Conservation (phyloP, 2,113 vertebrate species). For the Cnemophilus loriae region DNA sequence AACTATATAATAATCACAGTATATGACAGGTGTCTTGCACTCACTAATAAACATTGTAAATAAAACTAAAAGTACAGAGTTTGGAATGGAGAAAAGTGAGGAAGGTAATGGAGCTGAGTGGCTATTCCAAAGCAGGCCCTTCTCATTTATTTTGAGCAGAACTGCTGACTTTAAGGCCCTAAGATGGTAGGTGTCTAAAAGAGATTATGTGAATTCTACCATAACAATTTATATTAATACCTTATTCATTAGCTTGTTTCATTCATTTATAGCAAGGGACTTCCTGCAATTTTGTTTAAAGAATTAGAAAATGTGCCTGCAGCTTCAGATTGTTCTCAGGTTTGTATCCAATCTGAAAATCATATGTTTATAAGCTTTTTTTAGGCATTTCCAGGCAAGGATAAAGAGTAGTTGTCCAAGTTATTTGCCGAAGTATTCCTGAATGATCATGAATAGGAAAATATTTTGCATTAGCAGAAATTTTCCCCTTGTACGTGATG, state of each 20-base stretch:
- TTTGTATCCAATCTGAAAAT: background rate
- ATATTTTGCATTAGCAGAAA: background rate
- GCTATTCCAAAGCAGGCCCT: background rate
- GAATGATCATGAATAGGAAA: slow-evolving; percentile 5
- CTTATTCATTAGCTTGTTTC: background rate
- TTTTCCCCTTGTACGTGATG: background rate
- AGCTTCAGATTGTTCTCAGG: background rate
- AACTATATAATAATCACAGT: background rate
- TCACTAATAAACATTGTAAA: background rate
- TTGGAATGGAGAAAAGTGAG: background rate
- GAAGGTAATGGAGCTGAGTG: background rate
- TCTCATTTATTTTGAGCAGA: background rate
- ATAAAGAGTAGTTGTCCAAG: background rate
- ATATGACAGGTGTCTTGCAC: background rate
- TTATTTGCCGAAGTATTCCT: slow-evolving; percentile 28
- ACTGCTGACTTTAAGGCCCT: background rate
- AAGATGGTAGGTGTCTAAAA: background rate
- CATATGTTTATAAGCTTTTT: background rate
- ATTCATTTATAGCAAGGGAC: background rate
- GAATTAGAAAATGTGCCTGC: background rate
- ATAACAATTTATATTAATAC: background rate
- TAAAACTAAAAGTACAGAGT: background rate
- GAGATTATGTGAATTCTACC: background rate
- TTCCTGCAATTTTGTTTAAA: background rate
- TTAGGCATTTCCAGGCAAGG: background rate